Percentiles rank a stretch among this genome's conserved stretches.
These are phyloP conservation scores for Orius insidiosus DNA, from an alignment of 1,140 invertebrate genomes.

Conservation along the genomic window DNA sequence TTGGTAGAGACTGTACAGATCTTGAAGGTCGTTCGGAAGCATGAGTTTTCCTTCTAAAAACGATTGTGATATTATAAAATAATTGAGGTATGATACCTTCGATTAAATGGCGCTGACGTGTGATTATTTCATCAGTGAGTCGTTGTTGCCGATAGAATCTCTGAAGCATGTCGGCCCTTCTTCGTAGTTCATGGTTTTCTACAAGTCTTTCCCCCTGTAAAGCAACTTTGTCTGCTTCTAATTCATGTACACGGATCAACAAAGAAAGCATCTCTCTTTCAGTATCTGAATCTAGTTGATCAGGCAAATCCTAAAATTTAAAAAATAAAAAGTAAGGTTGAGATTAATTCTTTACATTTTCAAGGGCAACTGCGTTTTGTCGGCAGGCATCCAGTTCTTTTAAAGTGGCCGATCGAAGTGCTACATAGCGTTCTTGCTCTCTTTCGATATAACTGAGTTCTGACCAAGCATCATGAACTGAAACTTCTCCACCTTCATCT, in stretches of 20 bases:
- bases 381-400: slow-evolving; percentile 59
- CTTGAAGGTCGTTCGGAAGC: slow-evolving; percentile 59
- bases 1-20: slow-evolving; percentile 71
- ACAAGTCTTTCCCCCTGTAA: slow-evolving; percentile 70
- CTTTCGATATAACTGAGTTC: slow-evolving; percentile 58
- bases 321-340: background rate
- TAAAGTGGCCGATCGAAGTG: slow-evolving; percentile 54
- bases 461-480: slow-evolving; percentile 46
- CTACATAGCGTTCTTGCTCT: slow-evolving; percentile 64
- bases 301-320: slow-evolving; percentile 64
- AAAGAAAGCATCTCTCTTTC: slow-evolving; percentile 69
- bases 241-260: slow-evolving; percentile 72
- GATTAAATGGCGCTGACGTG: slow-evolving; percentile 65
- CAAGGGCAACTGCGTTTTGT: slow-evolving; percentile 51
- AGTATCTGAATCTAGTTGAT: slow-evolving; percentile 63
- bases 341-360: too few relatives aligned
- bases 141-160: slow-evolving; percentile 67
- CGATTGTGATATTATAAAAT: slow-evolving; percentile 7
- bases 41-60: slow-evolving; percentile 40
- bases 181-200: slow-evolving; percentile 64
- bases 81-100: slow-evolving; percentile 40
- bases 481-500: slow-evolving; percentile 15
- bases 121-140: slow-evolving; percentile 82
- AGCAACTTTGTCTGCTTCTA: slow-evolving; percentile 83
- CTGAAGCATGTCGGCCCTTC: slow-evolving; percentile 64